These are phyloP conservation scores for Periophthalmus magnuspinnatus DNA, from an alignment of 2,797 vertebrate species.

Conservation along the genomic window DNA sequence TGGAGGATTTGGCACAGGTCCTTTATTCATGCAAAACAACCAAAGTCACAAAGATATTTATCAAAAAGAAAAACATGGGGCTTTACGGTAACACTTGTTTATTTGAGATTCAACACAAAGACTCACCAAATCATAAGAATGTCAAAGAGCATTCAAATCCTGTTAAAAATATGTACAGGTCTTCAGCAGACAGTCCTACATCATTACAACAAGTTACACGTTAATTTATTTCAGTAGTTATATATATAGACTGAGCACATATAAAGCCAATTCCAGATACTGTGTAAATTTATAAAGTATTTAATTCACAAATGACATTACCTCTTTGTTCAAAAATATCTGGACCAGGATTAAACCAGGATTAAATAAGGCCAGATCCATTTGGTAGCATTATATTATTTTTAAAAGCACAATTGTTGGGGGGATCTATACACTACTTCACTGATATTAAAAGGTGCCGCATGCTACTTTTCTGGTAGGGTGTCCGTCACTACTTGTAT, in stretches of 20 bases:
- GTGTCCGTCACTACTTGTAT: too few relatives aligned
- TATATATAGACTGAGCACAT: neutral
- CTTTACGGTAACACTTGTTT: slow-evolving; percentile 28
- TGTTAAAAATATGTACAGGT: slow-evolving; percentile 33
- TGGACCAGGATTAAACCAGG: too few relatives aligned
- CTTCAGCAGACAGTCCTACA: neutral
- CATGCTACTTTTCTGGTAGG: too few relatives aligned
- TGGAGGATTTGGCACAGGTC: slow-evolving; percentile 48
- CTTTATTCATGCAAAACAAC: slow-evolving; percentile 66
- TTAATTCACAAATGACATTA: too few relatives aligned
- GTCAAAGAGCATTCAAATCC: slow-evolving; percentile 24
- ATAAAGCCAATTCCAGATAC: neutral
- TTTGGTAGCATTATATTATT: too few relatives aligned
- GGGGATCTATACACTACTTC: too few relatives aligned
- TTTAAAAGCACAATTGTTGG: too few relatives aligned
- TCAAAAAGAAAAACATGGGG: slow-evolving; percentile 30
- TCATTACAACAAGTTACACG: neutral
- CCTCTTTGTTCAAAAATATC: neutral
- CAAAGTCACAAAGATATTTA: slow-evolving; percentile 45
- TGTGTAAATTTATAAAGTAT: neutral
- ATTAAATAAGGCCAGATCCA: too few relatives aligned
- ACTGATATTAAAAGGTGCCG: too few relatives aligned
- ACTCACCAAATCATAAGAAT: slow-evolving; percentile 20
- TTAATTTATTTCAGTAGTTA: neutral
- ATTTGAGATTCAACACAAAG: slow-evolving; percentile 25